These are phyloP conservation scores for Ornithoptera priamus DNA, from an alignment of 2,888 invertebrate genomes.

Conservation along the genomic window DNA sequence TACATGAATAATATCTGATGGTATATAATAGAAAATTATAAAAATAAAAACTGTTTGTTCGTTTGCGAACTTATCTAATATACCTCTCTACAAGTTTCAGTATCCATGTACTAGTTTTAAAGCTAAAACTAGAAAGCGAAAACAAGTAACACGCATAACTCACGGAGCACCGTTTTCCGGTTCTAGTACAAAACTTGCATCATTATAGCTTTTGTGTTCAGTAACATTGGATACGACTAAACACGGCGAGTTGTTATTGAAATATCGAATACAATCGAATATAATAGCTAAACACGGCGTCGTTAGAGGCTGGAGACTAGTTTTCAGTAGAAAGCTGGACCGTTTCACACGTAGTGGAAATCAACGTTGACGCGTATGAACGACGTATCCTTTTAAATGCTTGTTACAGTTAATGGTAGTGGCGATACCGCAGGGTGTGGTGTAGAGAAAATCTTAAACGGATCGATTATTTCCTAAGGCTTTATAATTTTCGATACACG, in stretches of 20 bases:
- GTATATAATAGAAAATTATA: no score
- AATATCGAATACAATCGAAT: constrained; percentile 29
- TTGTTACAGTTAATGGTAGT: constrained; percentile 44
- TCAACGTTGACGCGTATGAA: constrained; percentile 49
- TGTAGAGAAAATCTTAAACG: constrained; percentile 42
- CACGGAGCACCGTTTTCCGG: constrained; percentile 12
- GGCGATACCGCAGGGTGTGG: constrained; percentile 40
- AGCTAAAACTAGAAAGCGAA: constrained; percentile 15
- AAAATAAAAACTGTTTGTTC: no score
- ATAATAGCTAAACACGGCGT: constrained; percentile 21
- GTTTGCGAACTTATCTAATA: no score
- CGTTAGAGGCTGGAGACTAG: constrained; percentile 19
- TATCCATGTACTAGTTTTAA: neutral
- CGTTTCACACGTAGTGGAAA: constrained; percentile 35
- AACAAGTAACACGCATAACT: constrained; percentile 25
- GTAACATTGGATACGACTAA: constrained; percentile 19
- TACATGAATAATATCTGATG: no score
- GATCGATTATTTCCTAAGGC: constrained; percentile 35
- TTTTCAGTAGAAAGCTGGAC: constrained; percentile 33
- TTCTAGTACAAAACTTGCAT: constrained; percentile 19
- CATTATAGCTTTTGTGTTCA: constrained; percentile 24
- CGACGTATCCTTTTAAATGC: constrained; percentile 60
- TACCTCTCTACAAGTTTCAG: no score
- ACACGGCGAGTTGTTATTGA: constrained; percentile 17
- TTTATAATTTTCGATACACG: constrained; percentile 3